A percentile compares a stretch with the other conserved stretches of the same genome.
Evolutionary conservation across 1,140 invertebrate species (phyloP).

Genomic region (Philotrypesis tridentata): DNA sequence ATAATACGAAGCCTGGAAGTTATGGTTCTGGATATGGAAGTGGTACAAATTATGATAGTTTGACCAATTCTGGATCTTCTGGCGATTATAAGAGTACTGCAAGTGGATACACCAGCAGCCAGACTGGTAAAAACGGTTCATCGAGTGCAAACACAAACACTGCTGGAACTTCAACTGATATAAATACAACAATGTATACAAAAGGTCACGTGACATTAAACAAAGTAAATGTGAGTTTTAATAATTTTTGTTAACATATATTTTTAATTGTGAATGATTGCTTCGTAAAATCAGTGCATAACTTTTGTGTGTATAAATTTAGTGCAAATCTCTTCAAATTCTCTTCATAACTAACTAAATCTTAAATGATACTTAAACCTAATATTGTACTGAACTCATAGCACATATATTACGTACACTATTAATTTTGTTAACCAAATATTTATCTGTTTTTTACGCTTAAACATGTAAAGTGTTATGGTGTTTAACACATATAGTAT

Average conservation of each 20-base stretch:
- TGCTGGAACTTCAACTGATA: slow-evolving; percentile 77
- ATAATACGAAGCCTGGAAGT: slow-evolving; percentile 78
- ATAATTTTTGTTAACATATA: slow-evolving; percentile 22
- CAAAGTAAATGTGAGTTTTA: slow-evolving; percentile 81
- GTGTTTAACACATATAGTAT: background rate
- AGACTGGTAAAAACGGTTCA: slow-evolving; percentile 72
- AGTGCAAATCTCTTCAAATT: background rate
- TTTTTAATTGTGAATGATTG: background rate
- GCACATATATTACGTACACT: background rate
- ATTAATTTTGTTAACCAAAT: background rate
- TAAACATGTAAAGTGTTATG: background rate
- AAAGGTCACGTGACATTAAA: slow-evolving; percentile 83
- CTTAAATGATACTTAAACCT: background rate
- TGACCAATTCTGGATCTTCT: slow-evolving; percentile 74
- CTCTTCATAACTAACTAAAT: background rate
- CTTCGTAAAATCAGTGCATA: background rate
- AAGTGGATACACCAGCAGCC: slow-evolving; percentile 68
- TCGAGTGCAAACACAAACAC: slow-evolving; percentile 72
- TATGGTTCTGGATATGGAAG: slow-evolving; percentile 79
- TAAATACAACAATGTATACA: slow-evolving; percentile 81
- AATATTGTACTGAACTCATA: background rate
- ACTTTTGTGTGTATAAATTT: background rate
- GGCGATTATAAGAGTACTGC: slow-evolving; percentile 69
- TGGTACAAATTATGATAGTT: slow-evolving; percentile 79
- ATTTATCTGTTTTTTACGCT: background rate